Evolutionary conservation across 2,888 invertebrate genomes (phyloP).

Genomic region (Endomychus coccineus): DNA sequence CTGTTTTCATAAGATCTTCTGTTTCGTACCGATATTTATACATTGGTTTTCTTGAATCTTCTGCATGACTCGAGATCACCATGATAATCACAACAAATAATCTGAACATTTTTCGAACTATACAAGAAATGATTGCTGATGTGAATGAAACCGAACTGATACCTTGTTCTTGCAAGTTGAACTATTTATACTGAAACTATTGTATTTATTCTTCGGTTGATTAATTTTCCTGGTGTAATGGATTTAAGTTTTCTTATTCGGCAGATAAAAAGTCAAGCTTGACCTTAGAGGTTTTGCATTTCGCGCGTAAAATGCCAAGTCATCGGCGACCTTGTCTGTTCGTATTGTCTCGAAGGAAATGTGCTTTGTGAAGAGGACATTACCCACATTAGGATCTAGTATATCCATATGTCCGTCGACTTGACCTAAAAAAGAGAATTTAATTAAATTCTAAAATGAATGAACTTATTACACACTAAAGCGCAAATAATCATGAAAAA

Average conservation of each 20-base stretch:
- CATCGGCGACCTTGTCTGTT: constrained; percentile 4
- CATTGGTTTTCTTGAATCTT: constrained; percentile 27
- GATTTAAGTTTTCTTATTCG: not conserved
- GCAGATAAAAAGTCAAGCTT: not conserved
- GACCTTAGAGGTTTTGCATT: not conserved
- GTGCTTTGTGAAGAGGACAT: constrained; percentile 11
- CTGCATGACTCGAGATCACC: constrained; percentile 13
- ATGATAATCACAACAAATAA: constrained; percentile 16
- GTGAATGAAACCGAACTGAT: constrained; percentile 10
- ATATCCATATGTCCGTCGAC: too few relatives aligned
- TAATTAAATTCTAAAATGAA: too few relatives aligned
- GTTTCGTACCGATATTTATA: constrained; percentile 39
- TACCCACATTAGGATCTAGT: too few relatives aligned
- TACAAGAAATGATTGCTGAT: constrained; percentile 7
- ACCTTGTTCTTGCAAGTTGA: not conserved
- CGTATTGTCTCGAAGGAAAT: constrained; percentile 13
- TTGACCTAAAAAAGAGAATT: too few relatives aligned
- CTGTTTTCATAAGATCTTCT: constrained; percentile 40
- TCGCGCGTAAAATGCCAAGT: constrained; percentile 12
- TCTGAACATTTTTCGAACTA: too few relatives aligned
- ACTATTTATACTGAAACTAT: constrained; percentile 12
- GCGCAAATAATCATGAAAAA: too few relatives aligned
- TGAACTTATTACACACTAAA: too few relatives aligned
- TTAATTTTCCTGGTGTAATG: constrained; percentile 10
- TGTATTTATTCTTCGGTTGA: constrained; percentile 26